Base-by-base conservation (phyloP, 2,797 vertebrate genomes). In the Setipinna tenuifilis region DNA sequence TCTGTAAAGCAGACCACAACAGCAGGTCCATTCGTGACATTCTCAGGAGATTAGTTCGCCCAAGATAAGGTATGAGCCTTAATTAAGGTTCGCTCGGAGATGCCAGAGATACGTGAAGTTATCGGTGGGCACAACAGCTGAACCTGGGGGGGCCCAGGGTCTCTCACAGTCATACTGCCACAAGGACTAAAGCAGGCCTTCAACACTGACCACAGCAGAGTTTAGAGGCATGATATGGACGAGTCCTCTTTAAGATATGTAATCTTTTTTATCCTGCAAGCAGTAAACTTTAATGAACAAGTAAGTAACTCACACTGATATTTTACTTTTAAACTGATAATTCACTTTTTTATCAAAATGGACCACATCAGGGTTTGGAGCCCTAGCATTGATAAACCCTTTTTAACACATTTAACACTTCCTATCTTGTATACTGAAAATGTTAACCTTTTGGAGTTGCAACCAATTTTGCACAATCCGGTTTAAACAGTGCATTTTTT, bases 21-120 rank as follows among this genome's bases (percentile, higher is more conserved):
- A 85, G 48, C 81, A 44, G 16, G 28, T 59, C 81, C 83, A 85
- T 86, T 85, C 84, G 87, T 41, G 83, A 71, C 65, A 80, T 75
- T 54, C 46, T 68, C 81, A 75, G 21, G 68, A 83, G 50, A 89
- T 89, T 83, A 85, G 83, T 85, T 88, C 82, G 86, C 84, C 84
- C 48, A 82, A 81, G 23, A 85, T 87, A 88, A 57, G 48, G 12
- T 57, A 86, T 82, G 78, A 83, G 87, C n/a, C 82, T 82, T 83
- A 83, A 86, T 86, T 86, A 68, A 87, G 78, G 61, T 58, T 21
- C 68, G 28, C 81, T 82, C 17, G 3, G 11, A 82, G 82, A 71
- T 57, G 82, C 62, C 59, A 80, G 3, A 35, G 35, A 82, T 83
- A 81, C n/a, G 41, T n/a, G 21, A 58, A 6, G 62, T 81, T 81